A percentile compares a stretch with the other conserved stretches of the same genome.
Conservation (phyloP, 2,888 invertebrate genomes). For the Tryphoninae sp. region DNA sequence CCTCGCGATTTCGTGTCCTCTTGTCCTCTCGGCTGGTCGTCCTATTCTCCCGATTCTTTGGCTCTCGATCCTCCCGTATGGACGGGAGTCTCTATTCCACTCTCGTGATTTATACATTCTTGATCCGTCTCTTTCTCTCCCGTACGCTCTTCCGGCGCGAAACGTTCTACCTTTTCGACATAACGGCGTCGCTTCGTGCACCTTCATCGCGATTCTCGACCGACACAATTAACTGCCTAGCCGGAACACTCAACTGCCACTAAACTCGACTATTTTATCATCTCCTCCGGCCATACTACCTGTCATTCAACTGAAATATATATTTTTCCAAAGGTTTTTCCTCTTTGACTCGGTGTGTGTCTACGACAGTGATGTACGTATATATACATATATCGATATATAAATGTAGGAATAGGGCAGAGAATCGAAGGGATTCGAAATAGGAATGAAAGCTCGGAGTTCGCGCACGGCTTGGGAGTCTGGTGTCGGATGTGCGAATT, state of each 20-base stretch:
- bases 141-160: not conserved
- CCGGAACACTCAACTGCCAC: conserved; percentile 10
- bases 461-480: not conserved
- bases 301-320: conserved; percentile 11
- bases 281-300: conserved; percentile 29
- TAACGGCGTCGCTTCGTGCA: conserved; percentile 32
- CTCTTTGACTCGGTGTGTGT: not conserved
- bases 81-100: conserved; percentile 3
- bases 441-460: not conserved
- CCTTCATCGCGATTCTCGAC: conserved; percentile 11
- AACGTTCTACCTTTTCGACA: conserved; percentile 38
- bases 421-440: not conserved
- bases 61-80: conserved; percentile 16
- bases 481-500: not conserved
- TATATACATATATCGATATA: not conserved
- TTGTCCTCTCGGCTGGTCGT: conserved; percentile 16
- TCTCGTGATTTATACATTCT: conserved; percentile 29
- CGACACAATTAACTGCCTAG: conserved; percentile 36
- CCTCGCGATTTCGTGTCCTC: conserved; percentile 32
- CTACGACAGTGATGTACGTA: too few relatives aligned
- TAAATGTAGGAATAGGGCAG: not conserved
- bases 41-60: conserved; percentile 11
- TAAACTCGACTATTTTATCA: conserved; percentile 49
- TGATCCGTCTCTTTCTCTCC: not conserved
- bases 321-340: conserved; percentile 2